phyloP scores from a whole-genome alignment of 2,113 vertebrate genomes.

The Rhineura floridana region DNA sequence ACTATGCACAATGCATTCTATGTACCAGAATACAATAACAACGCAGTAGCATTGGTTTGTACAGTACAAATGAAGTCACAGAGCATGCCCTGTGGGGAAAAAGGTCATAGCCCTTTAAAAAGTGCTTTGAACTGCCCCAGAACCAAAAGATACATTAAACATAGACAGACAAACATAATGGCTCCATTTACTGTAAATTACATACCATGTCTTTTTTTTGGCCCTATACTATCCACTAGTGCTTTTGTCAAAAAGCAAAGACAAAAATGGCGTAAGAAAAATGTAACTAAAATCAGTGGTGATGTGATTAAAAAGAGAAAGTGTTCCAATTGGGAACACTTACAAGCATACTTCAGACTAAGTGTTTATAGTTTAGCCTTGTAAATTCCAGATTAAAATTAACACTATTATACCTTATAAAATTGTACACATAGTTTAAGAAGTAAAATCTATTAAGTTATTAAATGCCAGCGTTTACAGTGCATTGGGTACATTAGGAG shows the following conservation, averaged over 20 bases:
- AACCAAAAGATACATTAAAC: not conserved
- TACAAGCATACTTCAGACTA: not conserved
- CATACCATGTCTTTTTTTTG: not conserved
- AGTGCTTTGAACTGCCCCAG: not conserved
- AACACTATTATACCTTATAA: not conserved
- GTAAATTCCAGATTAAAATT: conserved; percentile 15
- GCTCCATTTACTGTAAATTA: not conserved
- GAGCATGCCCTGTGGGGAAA: not conserved
- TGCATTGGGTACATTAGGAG: not conserved
- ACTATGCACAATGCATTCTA: not conserved
- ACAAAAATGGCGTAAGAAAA: fast-evolving
- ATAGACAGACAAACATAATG: fast-evolving
- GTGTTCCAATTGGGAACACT: not conserved
- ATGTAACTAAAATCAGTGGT: not conserved
- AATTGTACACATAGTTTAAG: not conserved
- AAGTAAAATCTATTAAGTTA: not conserved
- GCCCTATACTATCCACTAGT: not conserved
- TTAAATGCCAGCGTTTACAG: conserved; percentile 16
- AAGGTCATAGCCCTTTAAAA: not conserved
- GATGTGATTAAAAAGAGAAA: not conserved
- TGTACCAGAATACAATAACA: not conserved
- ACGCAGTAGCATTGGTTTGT: not conserved
- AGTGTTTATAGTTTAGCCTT: not conserved
- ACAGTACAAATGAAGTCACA: not conserved
- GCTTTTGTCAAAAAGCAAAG: not conserved